Evolutionary conservation across 2,888 invertebrate species (phyloP).

Genomic region (Sinohyriopsis cumingii): DNA sequence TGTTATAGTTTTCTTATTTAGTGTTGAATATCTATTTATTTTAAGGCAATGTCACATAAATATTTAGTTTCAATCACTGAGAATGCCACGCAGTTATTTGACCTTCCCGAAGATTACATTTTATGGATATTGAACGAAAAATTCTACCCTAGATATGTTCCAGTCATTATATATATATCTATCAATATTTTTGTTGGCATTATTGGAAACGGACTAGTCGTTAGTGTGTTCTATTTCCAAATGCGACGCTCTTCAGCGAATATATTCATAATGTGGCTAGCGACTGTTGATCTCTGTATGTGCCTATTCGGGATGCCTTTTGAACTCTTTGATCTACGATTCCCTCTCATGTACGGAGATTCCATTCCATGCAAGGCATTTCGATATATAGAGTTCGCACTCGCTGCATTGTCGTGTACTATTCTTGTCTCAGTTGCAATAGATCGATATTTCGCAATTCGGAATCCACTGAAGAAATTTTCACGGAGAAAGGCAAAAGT

Average conservation of each 20-base stretch:
- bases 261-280: constrained; percentile 16
- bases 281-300: constrained; percentile 11
- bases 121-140: constrained; percentile 18
- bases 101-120: constrained; percentile 1
- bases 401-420: constrained; percentile 16
- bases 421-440: constrained; percentile 19
- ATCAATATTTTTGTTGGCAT: constrained; percentile 7
- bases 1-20: too few species aligned
- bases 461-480: constrained; percentile 14
- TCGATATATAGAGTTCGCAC: constrained; percentile 11
- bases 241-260: constrained; percentile 11
- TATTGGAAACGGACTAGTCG: constrained; percentile 19
- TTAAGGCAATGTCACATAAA: too few species aligned
- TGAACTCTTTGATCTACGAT: constrained; percentile 19
- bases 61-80: too few species aligned
- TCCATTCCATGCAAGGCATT: constrained; percentile 9
- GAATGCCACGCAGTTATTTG: too few species aligned
- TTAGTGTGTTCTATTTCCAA: constrained; percentile 14
- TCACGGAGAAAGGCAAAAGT: constrained; percentile 1
- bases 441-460: constrained; percentile 15
- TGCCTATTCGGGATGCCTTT: constrained; percentile 19
- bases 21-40: too few species aligned
- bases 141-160: constrained; percentile 12
- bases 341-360: constrained; percentile 16
- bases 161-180: constrained; percentile 16